Evolutionary conservation across 2,113 vertebrate genomes (phyloP).

Genomic region (Thermophis baileyi): DNA sequence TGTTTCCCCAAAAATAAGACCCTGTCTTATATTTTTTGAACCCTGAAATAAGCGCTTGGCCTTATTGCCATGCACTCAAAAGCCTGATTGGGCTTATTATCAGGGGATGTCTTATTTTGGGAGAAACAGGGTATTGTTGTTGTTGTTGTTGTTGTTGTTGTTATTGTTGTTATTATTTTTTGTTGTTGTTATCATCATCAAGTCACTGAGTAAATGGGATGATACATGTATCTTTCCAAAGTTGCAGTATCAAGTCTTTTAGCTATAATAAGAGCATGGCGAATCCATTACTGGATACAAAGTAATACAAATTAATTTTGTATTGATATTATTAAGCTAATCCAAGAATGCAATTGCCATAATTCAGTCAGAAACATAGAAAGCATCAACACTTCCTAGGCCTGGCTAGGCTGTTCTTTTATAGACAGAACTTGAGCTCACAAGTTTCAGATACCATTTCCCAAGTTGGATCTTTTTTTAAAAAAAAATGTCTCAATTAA

Average conservation of each 20-base stretch:
- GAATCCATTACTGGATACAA: background rate
- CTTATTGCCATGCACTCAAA: too few species aligned
- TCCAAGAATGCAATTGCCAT: background rate
- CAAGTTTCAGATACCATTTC: background rate
- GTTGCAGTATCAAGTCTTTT: background rate
- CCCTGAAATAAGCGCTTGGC: too few species aligned
- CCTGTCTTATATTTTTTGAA: too few species aligned
- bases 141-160: too few species aligned
- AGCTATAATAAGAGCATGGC: background rate
- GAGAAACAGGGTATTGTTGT: too few species aligned
- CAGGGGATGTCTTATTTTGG: too few species aligned
- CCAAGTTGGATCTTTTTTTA: background rate
- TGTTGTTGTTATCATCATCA: too few species aligned
- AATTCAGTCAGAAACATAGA: background rate
- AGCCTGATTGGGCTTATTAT: too few species aligned
- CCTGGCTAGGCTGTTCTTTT: background rate
- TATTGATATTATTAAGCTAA: accelerated
- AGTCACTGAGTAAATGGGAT: background rate
- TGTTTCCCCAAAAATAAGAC: too few species aligned
- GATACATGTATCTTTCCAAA: background rate
- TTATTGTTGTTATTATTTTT: too few species aligned
- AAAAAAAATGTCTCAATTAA: background rate
- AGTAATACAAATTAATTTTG: background rate
- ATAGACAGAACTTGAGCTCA: background rate
- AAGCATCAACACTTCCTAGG: background rate